Percentiles rank a stretch among this genome's conserved stretches.
These are phyloP conservation scores for Zonotrichia leucophrys DNA, from an alignment of 2,113 vertebrate species.

Conservation along the genomic window DNA sequence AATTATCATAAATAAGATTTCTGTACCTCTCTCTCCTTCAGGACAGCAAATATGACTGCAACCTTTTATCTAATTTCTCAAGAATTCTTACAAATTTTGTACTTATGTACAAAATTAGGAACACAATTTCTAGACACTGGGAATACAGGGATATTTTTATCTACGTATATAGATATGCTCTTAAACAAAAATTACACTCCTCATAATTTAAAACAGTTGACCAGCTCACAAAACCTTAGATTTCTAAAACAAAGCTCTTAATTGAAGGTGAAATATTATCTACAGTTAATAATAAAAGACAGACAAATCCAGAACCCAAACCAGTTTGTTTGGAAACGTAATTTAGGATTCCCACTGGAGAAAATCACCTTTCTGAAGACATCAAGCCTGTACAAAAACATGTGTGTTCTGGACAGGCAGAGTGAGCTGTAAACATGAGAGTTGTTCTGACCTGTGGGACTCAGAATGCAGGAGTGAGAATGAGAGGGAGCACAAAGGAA, in stretches of 20 bases:
- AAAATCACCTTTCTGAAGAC: neutral
- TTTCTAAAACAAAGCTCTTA: neutral
- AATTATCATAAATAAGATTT: neutral
- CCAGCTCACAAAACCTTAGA: neutral
- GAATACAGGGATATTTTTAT: neutral
- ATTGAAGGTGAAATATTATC: neutral
- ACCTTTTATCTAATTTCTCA: neutral
- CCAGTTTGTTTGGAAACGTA: neutral
- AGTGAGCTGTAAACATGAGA: neutral
- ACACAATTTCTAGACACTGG: neutral
- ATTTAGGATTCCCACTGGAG: neutral
- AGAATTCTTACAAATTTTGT: neutral
- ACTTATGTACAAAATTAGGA: neutral
- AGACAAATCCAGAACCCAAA: neutral
- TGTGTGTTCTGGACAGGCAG: neutral
- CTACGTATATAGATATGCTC: rapidly evolving
- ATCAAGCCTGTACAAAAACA: rapidly evolving
- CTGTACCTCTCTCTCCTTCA: neutral
- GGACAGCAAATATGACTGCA: neutral
- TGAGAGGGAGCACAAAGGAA: neutral
- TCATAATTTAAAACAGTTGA: neutral
- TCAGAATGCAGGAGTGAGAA: neutral
- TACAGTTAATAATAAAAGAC: neutral
- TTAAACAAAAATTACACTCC: neutral
- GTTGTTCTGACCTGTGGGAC: neutral